A percentile compares a stretch with the other conserved stretches of the same genome.
phyloP scores from a whole-genome alignment of 92 coral and sea anemone species.

The Epizoanthus illoricatus region DNA sequence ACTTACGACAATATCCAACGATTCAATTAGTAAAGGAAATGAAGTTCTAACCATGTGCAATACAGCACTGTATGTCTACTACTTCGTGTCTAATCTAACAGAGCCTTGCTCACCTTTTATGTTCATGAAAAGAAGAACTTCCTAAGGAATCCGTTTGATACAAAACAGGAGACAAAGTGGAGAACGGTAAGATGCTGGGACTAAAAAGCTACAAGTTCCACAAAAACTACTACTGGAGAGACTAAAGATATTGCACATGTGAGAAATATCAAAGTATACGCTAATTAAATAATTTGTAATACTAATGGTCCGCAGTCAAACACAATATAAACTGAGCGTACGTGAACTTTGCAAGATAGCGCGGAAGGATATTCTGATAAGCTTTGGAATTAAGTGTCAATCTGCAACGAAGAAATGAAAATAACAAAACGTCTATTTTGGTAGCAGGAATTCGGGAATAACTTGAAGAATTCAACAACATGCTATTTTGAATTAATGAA shows the following conservation, averaged over 20 bases:
- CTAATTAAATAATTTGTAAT: constrained; percentile 30
- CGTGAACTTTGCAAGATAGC: constrained; percentile 19
- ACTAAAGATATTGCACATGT: constrained; percentile 11
- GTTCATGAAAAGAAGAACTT: too few species aligned
- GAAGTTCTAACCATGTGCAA: neutral
- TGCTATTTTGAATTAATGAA: too few species aligned
- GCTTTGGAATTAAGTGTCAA: neutral
- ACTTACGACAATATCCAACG: constrained; percentile 19
- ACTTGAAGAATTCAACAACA: neutral
- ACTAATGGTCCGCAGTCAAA: constrained; percentile 14
- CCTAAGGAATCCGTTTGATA: neutral
- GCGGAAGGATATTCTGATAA: neutral
- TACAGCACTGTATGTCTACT: neutral
- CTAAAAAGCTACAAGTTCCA: neutral
- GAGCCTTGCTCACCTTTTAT: neutral
- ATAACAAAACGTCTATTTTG: neutral
- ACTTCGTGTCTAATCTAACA: too few species aligned
- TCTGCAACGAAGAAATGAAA: neutral
- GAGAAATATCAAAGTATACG: constrained; percentile 1
- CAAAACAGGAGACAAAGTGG: neutral
- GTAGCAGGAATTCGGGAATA: neutral
- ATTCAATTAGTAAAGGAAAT: constrained; percentile 40
- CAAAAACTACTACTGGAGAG: neutral
- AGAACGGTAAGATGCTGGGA: neutral
- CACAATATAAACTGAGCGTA: constrained; percentile 6